A percentile compares a stretch with the other conserved stretches of the same genome.
These are phyloP conservation scores for Calameuta idolon DNA, from an alignment of 2,888 invertebrate species.

Conservation along the genomic window DNA sequence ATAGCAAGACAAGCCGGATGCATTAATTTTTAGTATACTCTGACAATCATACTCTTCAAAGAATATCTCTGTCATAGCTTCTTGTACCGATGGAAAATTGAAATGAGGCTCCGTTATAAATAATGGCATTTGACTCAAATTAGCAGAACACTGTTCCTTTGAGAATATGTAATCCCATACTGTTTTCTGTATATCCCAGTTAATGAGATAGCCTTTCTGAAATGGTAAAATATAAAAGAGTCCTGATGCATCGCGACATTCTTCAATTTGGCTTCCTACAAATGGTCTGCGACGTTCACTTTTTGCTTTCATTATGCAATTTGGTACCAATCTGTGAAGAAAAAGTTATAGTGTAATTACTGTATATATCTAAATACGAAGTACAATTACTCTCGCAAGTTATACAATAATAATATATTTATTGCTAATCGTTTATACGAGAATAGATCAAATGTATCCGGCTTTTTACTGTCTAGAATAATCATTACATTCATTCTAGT, in stretches of 20 bases:
- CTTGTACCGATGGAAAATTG: conserved; percentile 92
- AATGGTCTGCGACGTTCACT: conserved; percentile 94
- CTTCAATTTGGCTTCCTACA: conserved; percentile 94
- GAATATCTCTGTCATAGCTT: conserved; percentile 94
- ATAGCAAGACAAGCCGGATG: conserved; percentile 84
- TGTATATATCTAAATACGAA: not conserved
- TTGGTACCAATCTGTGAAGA: conserved; percentile 79
- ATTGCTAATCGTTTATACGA: not conserved
- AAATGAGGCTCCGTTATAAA: conserved; percentile 95
- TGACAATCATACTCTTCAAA: conserved; percentile 97
- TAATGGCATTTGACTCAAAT: conserved; percentile 81
- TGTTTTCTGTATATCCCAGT: conserved; percentile 96
- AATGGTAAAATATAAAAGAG: conserved; percentile 94
- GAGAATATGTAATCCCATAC: conserved; percentile 97
- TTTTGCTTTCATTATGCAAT: conserved; percentile 98
- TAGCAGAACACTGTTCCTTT: conserved; percentile 84
- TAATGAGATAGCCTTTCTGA: conserved; percentile 94
- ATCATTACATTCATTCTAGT: not conserved
- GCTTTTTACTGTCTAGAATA: not conserved
- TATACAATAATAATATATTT: not conserved
- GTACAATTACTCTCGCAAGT: not conserved
- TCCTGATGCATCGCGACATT: conserved; percentile 95
- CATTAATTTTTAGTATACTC: conserved; percentile 82
- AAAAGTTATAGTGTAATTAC: conserved; percentile 12
- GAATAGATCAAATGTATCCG: not conserved